A percentile compares a stretch with the other conserved stretches of the same genome.
These are phyloP conservation scores for Gobio gobio DNA, from an alignment of 2,113 vertebrate species.

Conservation along the genomic window DNA sequence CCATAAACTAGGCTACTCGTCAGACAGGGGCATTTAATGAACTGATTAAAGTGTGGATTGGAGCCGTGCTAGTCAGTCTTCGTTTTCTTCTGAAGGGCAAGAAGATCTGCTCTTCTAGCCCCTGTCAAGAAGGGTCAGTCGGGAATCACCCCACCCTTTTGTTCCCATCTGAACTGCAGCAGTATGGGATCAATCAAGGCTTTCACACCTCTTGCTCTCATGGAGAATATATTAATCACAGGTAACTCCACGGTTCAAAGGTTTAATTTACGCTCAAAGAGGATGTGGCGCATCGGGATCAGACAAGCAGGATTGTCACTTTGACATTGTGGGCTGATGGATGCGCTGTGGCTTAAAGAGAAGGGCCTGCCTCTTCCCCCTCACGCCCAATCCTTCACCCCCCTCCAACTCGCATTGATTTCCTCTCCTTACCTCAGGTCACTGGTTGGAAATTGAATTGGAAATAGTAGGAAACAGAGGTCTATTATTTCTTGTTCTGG, in stretches of 20 bases:
- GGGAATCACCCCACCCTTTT: constrained; percentile 44
- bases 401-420: constrained; percentile 70
- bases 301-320: constrained; percentile 65
- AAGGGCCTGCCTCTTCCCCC: constrained; percentile 55
- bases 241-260: constrained; percentile 69
- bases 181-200: constrained; percentile 50
- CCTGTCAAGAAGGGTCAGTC: constrained; percentile 45
- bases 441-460: constrained; percentile 76
- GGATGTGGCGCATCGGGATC: constrained; percentile 57
- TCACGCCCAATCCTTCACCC: constrained; percentile 64
- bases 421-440: constrained; percentile 73
- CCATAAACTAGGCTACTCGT: constrained; percentile 23
- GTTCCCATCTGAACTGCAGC: constrained; percentile 45
- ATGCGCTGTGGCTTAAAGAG: constrained; percentile 62
- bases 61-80: constrained; percentile 27
- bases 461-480: constrained; percentile 71
- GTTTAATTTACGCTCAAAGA: constrained; percentile 70
- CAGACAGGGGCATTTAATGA: constrained; percentile 27
- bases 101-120: constrained; percentile 39
- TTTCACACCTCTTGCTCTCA: constrained; percentile 9
- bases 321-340: constrained; percentile 68
- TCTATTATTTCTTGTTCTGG: constrained; percentile 72
- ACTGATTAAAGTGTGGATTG: constrained; percentile 39
- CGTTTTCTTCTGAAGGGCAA: constrained; percentile 32
- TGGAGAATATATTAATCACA: constrained; percentile 69